phyloP scores from a whole-genome alignment of 1,140 invertebrate genomes.

The Whitmania pigra region DNA sequence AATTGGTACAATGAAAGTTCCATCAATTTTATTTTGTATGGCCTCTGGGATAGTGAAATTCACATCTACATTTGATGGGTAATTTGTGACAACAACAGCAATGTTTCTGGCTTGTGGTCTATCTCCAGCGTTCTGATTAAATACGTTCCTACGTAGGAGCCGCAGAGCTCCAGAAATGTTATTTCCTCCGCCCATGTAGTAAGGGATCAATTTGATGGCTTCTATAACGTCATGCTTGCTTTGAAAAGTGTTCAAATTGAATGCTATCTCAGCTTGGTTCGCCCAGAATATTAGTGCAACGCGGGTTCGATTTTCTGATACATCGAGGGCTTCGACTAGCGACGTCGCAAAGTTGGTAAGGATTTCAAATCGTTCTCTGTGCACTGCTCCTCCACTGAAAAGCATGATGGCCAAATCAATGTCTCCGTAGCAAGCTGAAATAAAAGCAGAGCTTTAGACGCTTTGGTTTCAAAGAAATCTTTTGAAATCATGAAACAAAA shows the following conservation, averaged over 20 bases:
- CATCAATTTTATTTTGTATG: background rate
- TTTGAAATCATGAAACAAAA: background rate
- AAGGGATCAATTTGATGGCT: conserved; percentile 19
- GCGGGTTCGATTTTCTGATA: conserved; percentile 1
- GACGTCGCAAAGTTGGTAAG: conserved; percentile 1
- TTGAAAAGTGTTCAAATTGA: conserved; percentile 20
- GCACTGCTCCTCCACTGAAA: conserved; percentile 13
- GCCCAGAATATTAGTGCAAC: conserved; percentile 13
- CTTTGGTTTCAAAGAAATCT: background rate
- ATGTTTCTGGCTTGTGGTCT: conserved; percentile 19
- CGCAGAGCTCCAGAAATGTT: conserved; percentile 20
- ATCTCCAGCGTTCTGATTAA: conserved; percentile 16
- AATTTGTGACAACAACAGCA: conserved; percentile 21
- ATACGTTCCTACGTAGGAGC: conserved; percentile 15
- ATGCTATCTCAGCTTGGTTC: conserved; percentile 11
- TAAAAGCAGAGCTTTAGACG: background rate
- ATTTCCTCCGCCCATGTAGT: conserved; percentile 15
- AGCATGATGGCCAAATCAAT: conserved; percentile 21
- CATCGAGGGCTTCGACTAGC: background rate
- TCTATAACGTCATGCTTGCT: conserved; percentile 19
- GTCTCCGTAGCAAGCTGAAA: conserved; percentile 19
- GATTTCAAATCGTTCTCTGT: conserved; percentile 9
- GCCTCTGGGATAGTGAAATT: conserved; percentile 20
- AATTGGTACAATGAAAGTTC: background rate
- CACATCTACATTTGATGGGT: conserved; percentile 14